A percentile compares a stretch with the other conserved stretches of the same genome.
These are phyloP conservation scores for Dendroctonus valens DNA, from an alignment of 1,140 invertebrate genomes.

Conservation along the genomic window DNA sequence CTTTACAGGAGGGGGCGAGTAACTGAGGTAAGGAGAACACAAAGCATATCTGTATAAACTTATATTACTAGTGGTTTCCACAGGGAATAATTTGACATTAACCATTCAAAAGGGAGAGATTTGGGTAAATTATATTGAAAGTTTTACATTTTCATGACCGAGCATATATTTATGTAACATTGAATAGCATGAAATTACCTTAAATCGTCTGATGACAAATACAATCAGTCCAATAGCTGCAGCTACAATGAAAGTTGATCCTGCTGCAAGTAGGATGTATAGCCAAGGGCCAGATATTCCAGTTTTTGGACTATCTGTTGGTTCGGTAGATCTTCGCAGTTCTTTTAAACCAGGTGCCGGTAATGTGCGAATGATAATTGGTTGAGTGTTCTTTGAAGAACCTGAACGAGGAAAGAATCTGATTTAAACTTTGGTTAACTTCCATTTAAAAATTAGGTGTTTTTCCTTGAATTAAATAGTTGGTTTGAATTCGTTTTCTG, in stretches of 20 bases:
- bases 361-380: slow-evolving; percentile 42
- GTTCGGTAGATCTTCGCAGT: slow-evolving; percentile 45
- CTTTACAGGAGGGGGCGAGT: too few species aligned
- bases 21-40: too few species aligned
- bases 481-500: too few species aligned
- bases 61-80: neutral
- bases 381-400: slow-evolving; percentile 39
- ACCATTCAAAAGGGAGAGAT: too few species aligned
- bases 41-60: too few species aligned
- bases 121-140: too few species aligned
- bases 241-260: slow-evolving; percentile 48
- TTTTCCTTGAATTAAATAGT: too few species aligned
- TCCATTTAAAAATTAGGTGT: too few species aligned
- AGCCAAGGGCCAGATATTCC: slow-evolving; percentile 44
- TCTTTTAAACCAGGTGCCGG: slow-evolving; percentile 49
- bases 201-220: slow-evolving; percentile 46
- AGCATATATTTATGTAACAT: too few species aligned
- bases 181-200: slow-evolving; percentile 30
- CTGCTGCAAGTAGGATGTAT: slow-evolving; percentile 48
- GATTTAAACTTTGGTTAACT: too few species aligned
- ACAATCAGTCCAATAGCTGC: slow-evolving; percentile 45
- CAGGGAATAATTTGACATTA: too few species aligned
- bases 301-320: slow-evolving; percentile 37
- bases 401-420: slow-evolving; percentile 7
- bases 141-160: too few species aligned